These are phyloP conservation scores for Cheirogaleus medius DNA, from an alignment of 2,113 vertebrate genomes.

Conservation along the genomic window DNA sequence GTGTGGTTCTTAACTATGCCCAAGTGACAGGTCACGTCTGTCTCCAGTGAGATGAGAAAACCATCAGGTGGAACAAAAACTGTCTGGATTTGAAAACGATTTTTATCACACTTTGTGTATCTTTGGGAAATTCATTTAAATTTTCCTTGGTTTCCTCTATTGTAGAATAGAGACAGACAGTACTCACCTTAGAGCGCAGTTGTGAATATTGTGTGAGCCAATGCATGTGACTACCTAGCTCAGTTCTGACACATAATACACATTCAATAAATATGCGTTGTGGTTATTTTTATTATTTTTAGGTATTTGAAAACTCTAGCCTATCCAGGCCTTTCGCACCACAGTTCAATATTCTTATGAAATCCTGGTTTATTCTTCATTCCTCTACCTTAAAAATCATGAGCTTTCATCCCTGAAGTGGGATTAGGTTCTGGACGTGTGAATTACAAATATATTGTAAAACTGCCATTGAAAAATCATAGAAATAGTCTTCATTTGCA, in stretches of 20 bases:
- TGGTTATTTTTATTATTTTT: background rate
- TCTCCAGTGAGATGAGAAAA: background rate
- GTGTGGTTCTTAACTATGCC: background rate
- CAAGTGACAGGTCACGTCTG: background rate
- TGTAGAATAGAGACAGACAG: background rate
- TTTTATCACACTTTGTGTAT: background rate
- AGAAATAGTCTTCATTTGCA: background rate
- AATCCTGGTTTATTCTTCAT: background rate
- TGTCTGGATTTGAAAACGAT: background rate
- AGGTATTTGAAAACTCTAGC: background rate
- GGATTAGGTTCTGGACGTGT: background rate
- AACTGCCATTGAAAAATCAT: background rate
- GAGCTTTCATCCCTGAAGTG: background rate
- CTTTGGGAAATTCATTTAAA: background rate
- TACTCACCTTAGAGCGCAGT: background rate
- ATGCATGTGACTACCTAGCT: background rate
- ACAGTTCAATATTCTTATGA: background rate
- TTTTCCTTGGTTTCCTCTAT: background rate
- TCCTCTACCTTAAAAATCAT: background rate
- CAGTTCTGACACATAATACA: background rate
- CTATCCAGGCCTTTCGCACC: background rate
- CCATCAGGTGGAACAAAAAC: background rate
- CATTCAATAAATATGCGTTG: background rate
- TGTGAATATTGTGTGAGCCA: background rate
- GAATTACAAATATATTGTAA: background rate